Base-by-base conservation (phyloP, 1,140 invertebrate species). In the Leguminivora glycinivorella region DNA sequence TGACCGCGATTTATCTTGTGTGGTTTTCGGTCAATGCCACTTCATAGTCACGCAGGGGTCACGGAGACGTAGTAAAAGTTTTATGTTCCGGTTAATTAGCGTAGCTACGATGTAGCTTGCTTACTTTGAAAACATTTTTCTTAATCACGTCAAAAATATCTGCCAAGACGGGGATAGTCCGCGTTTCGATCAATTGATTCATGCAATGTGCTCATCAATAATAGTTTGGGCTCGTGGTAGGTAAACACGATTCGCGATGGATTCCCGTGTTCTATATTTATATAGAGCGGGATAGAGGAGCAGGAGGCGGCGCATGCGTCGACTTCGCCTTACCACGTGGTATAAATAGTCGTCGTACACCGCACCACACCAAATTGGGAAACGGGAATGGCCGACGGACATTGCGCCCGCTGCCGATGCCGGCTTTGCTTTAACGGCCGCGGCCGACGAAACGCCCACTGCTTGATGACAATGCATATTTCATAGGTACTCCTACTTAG, bases 331-430 rank as follows among this genome's bases (percentile, higher is more conserved):
- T 40, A 77, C 75, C 80, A 80, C 79, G 79, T 81, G 71, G 75
- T 88, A 88, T 85, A 81, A 85, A 88, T 88, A 88, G 86, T 71
- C 74, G 78, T 76, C 69, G 80, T 80, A 82, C 80, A 78, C 77
- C 72, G 81, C 73, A 58, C 72, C 84, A 76, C 78, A 75, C 87
- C 85, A 84, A 87, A 89, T 89, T 72, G 84, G 87, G 87, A 86
- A 79, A 83, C 81, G 80, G 75, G 77, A 82, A 80, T 81, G 76
- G 70, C 74, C 69, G 79, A 80, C 78, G 79, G 72, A 75, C 4
- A 63, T 68, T 70, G 66, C 60, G 56, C 56, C 17, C 47, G 19
- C 6, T 52, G 47, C 19, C 47, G 1, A 6, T 52, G 7, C 19
- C 22, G 22, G 10, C n/a, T n/a, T n/a, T n/a, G n/a, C n/a, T n/a